phyloP scores from a whole-genome alignment of 2,797 vertebrate genomes.

The Halcyon chelicuti region DNA sequence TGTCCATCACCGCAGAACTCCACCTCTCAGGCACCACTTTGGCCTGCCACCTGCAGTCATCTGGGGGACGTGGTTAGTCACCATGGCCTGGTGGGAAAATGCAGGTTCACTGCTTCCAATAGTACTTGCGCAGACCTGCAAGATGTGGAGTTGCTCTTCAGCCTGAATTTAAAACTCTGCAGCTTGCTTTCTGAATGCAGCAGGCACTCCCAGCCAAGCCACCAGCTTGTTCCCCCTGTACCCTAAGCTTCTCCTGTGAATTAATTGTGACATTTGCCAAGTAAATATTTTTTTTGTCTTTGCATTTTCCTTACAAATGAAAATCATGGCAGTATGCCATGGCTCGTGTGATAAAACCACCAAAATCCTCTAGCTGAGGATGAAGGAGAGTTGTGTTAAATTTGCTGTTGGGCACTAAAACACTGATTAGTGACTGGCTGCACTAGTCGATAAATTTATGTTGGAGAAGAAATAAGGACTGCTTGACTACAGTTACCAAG shows the following conservation, averaged over 20 bases:
- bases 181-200: not conserved
- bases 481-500: not conserved
- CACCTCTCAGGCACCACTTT: accelerated
- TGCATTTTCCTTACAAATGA: not conserved
- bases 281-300: not conserved
- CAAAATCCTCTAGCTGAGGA: not conserved
- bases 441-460: accelerated
- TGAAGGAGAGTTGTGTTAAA: not conserved
- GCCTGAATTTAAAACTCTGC: not conserved
- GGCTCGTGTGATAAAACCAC: not conserved
- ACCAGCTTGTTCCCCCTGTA: not conserved
- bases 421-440: not conserved
- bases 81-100: not conserved
- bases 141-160: not conserved
- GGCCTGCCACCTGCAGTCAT: not conserved
- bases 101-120: not conserved
- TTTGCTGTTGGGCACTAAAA: not conserved
- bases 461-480: not conserved
- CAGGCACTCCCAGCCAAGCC: not conserved
- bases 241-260: not conserved
- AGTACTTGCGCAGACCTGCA: not conserved
- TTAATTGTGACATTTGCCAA: not conserved
- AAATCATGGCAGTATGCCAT: not conserved
- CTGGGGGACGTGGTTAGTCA: not conserved
- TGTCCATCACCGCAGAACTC: not conserved